Evolutionary conservation across 2,113 vertebrate species (phyloP), one percentile per base, ranked within the genome.

Genomic region (cattle (Bos taurus)): DNA sequence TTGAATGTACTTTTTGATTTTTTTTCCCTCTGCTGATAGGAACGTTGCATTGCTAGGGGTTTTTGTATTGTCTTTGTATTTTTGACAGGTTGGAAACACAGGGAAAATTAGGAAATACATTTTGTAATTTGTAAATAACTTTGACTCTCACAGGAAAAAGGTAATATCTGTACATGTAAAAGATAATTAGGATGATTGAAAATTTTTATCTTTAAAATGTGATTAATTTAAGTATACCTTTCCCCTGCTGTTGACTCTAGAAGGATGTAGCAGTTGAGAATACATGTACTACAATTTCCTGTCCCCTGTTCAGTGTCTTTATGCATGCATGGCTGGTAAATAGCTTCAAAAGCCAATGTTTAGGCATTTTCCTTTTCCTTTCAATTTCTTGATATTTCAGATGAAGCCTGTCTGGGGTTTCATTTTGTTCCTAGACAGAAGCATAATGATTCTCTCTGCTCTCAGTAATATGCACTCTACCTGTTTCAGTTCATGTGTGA

Each of bases 381-480:
- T 95, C 67, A 94, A 67, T 88, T 96, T 92, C 71, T 92, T 95
- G 50, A 91, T 93, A 56, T 56, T 89, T 94, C 78, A 91, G 81
- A 91, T 91, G 78, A 92, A 95, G 46, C 12, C 81, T 93, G 30
- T 91, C 88, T 96, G 82, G 28, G 13, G 60, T 96, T 98, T 96
- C 81, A 94, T 97, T 93, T 95, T 96, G 52, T 88, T 95, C 83
- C 64, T 88, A 71, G 46, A 95, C n/a, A 26, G 80, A 94, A 96
- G 23, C 74, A 59, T 96, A 91, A 84, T 81, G 83, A 88, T 82
- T 92, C 71, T 95, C 19, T 95, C 87, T 84, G 16, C 78, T 78
- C 3, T 71, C 43, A 67, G 80, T 88, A 87, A 83, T 87, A 85
- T 50, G 88, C 30, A 54, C 46, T 84, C n/a, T 90, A 50, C 36